Conservation (phyloP, 2,888 invertebrate genomes). For the Polia nebulosa region DNA sequence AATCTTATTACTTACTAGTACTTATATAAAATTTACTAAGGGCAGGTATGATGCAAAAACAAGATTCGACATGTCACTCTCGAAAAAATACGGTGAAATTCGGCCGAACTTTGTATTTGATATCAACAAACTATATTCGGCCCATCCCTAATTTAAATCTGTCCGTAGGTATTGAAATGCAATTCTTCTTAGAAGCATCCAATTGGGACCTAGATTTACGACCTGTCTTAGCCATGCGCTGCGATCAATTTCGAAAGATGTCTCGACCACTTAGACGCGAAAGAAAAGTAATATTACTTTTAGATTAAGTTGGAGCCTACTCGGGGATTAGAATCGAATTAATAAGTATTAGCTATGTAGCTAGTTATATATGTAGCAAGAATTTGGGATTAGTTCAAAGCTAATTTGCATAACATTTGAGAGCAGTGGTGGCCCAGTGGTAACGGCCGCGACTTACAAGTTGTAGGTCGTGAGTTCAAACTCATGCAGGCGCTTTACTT, state of each 20-base stretch:
- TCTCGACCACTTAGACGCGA: slow-evolving; percentile 1
- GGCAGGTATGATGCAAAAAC: no score
- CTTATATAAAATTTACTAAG: no score
- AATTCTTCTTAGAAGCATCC: slow-evolving; percentile 32
- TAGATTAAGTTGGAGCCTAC: slow-evolving; percentile 10
- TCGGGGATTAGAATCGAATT: slow-evolving; percentile 21
- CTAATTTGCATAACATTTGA: slow-evolving; percentile 14
- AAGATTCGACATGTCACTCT: no score
- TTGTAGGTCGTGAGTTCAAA: no score
- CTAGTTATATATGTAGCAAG: background rate
- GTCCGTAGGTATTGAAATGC: slow-evolving; percentile 21
- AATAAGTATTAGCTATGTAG: background rate
- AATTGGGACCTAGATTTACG: slow-evolving; percentile 55
- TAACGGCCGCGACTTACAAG: no score
- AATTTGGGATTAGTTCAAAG: slow-evolving; percentile 8
- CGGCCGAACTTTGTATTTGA: no score
- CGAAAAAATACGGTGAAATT: no score
- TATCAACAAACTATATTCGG: no score
- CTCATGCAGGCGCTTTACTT: no score
- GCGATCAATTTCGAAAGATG: slow-evolving; percentile 27
- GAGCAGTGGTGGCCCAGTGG: no score
- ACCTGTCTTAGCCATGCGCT: slow-evolving; percentile 26
- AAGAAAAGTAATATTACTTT: slow-evolving; percentile 27
- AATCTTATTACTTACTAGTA: no score
- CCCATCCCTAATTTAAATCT: no score